Evolutionary conservation across 1,140 invertebrate species (phyloP).

Genomic region (Cotesia glomerata): DNA sequence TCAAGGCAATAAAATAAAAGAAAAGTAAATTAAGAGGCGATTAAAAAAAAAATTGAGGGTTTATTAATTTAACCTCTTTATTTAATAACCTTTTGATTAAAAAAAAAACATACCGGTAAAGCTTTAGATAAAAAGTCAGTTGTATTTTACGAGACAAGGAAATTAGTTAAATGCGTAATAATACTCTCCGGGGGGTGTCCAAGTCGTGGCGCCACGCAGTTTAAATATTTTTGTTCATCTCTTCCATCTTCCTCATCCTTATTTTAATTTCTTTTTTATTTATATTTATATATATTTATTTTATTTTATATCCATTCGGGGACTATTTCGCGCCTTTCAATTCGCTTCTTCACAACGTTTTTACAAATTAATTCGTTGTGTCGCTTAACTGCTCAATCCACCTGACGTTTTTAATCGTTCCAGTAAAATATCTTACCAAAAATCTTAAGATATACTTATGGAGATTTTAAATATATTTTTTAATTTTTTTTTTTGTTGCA

Average conservation of each 20-base stretch:
- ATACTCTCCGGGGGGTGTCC: slow-evolving; percentile 43
- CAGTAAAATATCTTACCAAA: not conserved
- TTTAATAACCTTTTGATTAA: too few relatives aligned
- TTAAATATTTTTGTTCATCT: not conserved
- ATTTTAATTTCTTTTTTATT: slow-evolving; percentile 3
- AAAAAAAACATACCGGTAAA: slow-evolving; percentile 15
- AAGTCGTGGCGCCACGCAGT: slow-evolving; percentile 26
- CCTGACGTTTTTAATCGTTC: not conserved
- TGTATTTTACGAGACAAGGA: slow-evolving; percentile 56
- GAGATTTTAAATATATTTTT: too few relatives aligned
- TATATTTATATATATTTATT: not conserved
- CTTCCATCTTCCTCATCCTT: slow-evolving; percentile 19
- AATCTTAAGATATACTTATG: not conserved
- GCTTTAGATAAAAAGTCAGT: slow-evolving; percentile 31
- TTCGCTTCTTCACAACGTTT: not conserved
- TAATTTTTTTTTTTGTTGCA: too few relatives aligned
- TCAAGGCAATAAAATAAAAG: too few relatives aligned
- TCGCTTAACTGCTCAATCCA: too few relatives aligned
- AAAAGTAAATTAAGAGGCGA: too few relatives aligned
- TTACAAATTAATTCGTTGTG: not conserved
- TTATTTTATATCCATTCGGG: not conserved
- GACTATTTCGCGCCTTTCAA: slow-evolving; percentile 10
- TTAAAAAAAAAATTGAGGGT: too few relatives aligned
- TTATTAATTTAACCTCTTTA: too few relatives aligned
- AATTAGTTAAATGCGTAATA: slow-evolving; percentile 61